These are phyloP conservation scores for Diaphora mendica DNA, from an alignment of 2,888 invertebrate species.

Conservation along the genomic window DNA sequence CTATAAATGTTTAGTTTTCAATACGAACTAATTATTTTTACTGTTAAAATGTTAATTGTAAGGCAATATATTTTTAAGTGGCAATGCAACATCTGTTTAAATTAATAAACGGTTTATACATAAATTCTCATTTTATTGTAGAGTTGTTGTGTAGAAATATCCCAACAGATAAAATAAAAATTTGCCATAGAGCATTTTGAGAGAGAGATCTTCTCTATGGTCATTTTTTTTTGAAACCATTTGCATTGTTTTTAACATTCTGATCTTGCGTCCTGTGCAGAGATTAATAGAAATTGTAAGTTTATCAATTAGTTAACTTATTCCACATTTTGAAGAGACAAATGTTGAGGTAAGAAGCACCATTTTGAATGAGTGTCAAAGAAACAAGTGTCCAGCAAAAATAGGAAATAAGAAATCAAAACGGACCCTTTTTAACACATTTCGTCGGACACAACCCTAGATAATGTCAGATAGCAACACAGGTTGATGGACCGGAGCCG, in stretches of 20 bases:
- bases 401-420: too few relatives aligned
- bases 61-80: constrained; percentile 44
- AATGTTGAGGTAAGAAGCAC: not conserved
- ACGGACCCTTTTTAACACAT: not conserved
- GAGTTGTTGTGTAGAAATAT: constrained; percentile 19
- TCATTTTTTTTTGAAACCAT: not conserved
- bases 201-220: too few relatives aligned
- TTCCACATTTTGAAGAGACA: not conserved
- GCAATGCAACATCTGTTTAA: constrained; percentile 44
- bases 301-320: not conserved
- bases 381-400: too few relatives aligned
- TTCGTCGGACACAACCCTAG: not conserved
- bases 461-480: too few relatives aligned
- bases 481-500: too few relatives aligned
- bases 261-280: not conserved
- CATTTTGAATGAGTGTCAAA: not conserved
- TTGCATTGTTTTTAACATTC: not conserved
- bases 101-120: constrained; percentile 37
- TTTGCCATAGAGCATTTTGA: not conserved
- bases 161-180: not conserved
- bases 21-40: constrained; percentile 32
- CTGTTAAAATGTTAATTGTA: constrained; percentile 40
- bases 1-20: constrained; percentile 27
- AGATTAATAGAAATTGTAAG: not conserved
- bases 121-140: constrained; percentile 37